A percentile compares a stretch with the other conserved stretches of the same genome.
Conservation (phyloP, 2,113 vertebrate species). For the Pollachius pollachius region DNA sequence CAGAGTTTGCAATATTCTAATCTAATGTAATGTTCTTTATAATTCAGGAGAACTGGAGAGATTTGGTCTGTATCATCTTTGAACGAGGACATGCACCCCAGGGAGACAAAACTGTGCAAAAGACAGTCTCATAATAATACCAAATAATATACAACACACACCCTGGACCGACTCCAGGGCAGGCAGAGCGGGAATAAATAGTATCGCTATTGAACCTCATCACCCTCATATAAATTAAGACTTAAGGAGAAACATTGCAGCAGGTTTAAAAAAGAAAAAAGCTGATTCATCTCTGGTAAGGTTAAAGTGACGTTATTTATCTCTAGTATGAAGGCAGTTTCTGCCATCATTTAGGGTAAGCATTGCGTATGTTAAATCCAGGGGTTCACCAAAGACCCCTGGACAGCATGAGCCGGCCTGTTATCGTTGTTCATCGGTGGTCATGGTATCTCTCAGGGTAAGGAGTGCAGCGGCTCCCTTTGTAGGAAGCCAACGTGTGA, state of each 20-base stretch:
- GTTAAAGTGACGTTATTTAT: slow-evolving; percentile 58
- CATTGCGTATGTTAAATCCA: too few relatives aligned
- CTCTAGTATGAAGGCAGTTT: background rate
- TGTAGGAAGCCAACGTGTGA: slow-evolving; percentile 6
- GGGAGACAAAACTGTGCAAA: slow-evolving; percentile 80
- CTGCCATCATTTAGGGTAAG: background rate
- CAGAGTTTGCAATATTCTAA: too few relatives aligned
- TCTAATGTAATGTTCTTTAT: too few relatives aligned
- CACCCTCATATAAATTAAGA: slow-evolving; percentile 68
- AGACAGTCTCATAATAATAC: slow-evolving; percentile 52
- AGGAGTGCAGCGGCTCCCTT: background rate
- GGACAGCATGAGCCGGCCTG: too few relatives aligned
- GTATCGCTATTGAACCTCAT: slow-evolving; percentile 64
- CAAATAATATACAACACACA: slow-evolving; percentile 39
- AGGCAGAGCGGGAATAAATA: slow-evolving; percentile 88
- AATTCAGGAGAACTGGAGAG: slow-evolving; percentile 16
- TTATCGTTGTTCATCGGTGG: slow-evolving; percentile 9
- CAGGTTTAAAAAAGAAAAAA: slow-evolving; percentile 41
- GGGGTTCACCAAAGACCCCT: too few relatives aligned
- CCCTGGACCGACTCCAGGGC: background rate
- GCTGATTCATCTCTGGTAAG: slow-evolving; percentile 35
- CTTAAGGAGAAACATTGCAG: slow-evolving; percentile 57
- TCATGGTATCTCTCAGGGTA: slow-evolving; percentile 56
- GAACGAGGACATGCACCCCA: slow-evolving; percentile 48
- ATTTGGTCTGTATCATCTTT: slow-evolving; percentile 31